A percentile compares a stretch with the other conserved stretches of the same genome.
Conservation (phyloP, 2,888 invertebrate genomes). For the Acrocyrtus sp. region DNA sequence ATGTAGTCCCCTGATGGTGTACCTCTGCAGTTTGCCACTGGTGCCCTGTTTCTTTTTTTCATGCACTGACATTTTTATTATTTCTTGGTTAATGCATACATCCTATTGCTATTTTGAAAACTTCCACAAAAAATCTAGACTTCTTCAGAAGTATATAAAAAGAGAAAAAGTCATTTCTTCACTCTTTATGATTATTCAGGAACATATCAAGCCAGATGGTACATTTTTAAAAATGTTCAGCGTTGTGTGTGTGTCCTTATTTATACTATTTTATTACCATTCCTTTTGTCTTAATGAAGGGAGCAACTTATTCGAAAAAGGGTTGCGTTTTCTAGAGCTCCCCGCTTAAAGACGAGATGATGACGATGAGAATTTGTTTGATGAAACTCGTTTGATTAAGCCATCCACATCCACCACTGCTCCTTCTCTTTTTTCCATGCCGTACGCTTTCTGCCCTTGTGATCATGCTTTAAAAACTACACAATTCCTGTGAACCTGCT, state of each 20-base stretch:
- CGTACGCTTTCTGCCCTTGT: too few relatives aligned
- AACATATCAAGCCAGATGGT: constrained; percentile 12
- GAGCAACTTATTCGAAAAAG: background rate
- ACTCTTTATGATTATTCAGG: too few relatives aligned
- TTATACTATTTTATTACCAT: constrained; percentile 10
- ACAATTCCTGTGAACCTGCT: background rate
- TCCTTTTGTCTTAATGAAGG: constrained; percentile 17
- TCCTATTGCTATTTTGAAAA: background rate
- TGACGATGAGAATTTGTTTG: background rate
- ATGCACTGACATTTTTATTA: constrained; percentile 5
- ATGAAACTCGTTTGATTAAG: constrained; percentile 20
- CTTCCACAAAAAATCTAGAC: background rate
- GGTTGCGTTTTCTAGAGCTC: background rate
- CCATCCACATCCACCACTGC: constrained; percentile 4
- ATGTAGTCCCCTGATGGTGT: background rate
- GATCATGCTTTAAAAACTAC: too few relatives aligned
- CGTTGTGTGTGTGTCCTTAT: constrained; percentile 4
- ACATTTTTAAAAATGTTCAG: background rate
- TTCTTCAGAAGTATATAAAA: background rate
- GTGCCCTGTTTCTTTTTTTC: too few relatives aligned
- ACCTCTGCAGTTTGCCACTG: background rate
- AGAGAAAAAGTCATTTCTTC: background rate
- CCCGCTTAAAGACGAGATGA: background rate
- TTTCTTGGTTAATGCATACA: constrained; percentile 1
- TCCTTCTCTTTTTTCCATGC: too few relatives aligned